Percentiles rank a stretch among this genome's conserved stretches.
Evolutionary conservation across 1,140 invertebrate genomes (phyloP).

Genomic region (Ceratina japonica): DNA sequence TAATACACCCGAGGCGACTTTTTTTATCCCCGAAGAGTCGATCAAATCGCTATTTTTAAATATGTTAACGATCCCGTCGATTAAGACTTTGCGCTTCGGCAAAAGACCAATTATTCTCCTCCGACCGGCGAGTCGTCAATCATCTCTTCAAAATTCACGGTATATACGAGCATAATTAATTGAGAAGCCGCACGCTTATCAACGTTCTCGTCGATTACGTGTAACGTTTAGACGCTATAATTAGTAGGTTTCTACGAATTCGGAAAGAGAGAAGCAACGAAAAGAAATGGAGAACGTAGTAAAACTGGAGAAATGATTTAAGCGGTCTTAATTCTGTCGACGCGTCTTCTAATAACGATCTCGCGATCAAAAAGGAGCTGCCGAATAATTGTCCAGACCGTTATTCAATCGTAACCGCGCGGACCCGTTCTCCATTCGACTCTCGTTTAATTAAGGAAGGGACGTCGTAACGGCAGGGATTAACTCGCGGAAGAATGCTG

Average conservation of each 20-base stretch:
- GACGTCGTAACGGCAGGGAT: not conserved
- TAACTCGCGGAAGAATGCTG: not conserved
- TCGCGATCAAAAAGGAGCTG: too few relatives aligned
- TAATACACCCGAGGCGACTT: not conserved
- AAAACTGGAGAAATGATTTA: too few relatives aligned
- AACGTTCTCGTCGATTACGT: too few relatives aligned
- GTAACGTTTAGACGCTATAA: too few relatives aligned
- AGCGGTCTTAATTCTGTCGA: too few relatives aligned
- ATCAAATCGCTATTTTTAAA: not conserved
- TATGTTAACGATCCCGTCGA: not conserved
- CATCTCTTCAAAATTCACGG: not conserved
- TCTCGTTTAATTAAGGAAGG: conserved; percentile 13
- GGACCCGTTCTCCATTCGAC: not conserved
- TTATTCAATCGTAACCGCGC: not conserved
- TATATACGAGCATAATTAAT: too few relatives aligned
- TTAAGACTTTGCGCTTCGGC: conserved; percentile 13
- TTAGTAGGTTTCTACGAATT: too few relatives aligned
- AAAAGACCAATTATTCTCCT: conserved; percentile 12
- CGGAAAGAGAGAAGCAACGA: too few relatives aligned
- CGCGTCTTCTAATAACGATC: too few relatives aligned
- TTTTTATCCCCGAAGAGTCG: not conserved
- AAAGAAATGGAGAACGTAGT: too few relatives aligned
- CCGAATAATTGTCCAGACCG: not conserved
- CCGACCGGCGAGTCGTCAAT: conserved; percentile 33
- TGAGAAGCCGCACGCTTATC: too few relatives aligned